Conservation (phyloP, 2,113 vertebrate species). For the Acrocephalus kingi region DNA sequence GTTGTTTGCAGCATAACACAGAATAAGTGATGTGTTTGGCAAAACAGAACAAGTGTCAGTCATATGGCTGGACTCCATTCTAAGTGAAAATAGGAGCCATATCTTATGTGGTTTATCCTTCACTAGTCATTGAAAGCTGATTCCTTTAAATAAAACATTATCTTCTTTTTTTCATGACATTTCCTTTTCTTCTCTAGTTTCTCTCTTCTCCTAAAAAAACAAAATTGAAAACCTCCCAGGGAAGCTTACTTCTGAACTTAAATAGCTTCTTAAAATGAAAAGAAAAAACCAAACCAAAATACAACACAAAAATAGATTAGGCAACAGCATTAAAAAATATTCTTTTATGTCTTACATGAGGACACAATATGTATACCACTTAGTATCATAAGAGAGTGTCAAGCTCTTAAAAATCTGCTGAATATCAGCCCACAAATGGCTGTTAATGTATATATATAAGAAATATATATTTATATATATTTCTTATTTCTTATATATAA, state of each 20-base stretch:
- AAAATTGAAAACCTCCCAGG: neutral
- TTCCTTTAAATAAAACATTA: slow-evolving; percentile 9
- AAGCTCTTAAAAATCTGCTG: neutral
- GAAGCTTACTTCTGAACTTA: neutral
- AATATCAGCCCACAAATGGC: neutral
- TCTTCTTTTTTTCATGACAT: neutral
- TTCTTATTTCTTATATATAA: too few species aligned
- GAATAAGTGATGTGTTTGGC: slow-evolving; percentile 43
- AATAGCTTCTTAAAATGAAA: neutral
- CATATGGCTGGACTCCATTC: slow-evolving; percentile 14
- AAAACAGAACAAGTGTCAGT: neutral
- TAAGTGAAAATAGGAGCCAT: slow-evolving; percentile 11
- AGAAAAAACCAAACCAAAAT: neutral
- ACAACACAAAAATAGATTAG: neutral
- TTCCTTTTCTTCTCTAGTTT: slow-evolving; percentile 39
- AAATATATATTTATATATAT: too few species aligned
- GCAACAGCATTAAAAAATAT: neutral
- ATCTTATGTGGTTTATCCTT: slow-evolving; percentile 26
- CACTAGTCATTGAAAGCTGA: neutral
- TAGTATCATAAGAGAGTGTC: neutral
- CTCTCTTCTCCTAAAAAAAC: neutral
- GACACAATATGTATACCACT: neutral
- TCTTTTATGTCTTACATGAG: neutral
- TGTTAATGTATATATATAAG: neutral
- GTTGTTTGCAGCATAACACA: slow-evolving; percentile 30